Conservation (phyloP, 2,888 invertebrate genomes). For the Epinotia nisella region DNA sequence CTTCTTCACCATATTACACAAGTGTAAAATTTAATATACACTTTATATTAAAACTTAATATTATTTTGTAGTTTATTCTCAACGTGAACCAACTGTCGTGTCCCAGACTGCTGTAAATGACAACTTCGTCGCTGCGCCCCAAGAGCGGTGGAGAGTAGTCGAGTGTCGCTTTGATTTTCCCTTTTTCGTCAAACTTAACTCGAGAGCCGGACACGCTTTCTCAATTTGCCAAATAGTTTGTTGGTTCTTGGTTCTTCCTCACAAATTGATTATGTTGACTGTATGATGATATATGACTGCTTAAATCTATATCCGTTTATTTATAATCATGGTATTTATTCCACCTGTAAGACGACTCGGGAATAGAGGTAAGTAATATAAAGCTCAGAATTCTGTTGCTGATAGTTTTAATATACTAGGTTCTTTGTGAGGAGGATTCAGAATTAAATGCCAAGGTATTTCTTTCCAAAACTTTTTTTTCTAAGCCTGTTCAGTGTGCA, state of each 20-base stretch:
- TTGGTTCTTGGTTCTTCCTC: conserved; percentile 50
- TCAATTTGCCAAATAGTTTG: conserved; percentile 75
- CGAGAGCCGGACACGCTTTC: conserved; percentile 71
- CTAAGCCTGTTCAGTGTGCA: too few species aligned
- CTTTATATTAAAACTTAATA: not conserved
- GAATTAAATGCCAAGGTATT: too few species aligned
- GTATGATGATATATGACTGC: not conserved
- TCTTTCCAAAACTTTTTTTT: too few species aligned
- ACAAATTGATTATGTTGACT: conserved; percentile 35
- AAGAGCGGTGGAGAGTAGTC: conserved; percentile 53
- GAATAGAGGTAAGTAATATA: not conserved
- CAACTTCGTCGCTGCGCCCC: conserved; percentile 26
- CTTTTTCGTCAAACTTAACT: conserved; percentile 59
- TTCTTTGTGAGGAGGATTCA: too few species aligned
- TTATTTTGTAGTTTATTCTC: conserved; percentile 6
- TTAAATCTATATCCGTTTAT: not conserved
- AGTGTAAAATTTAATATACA: too few species aligned
- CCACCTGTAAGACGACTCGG: not conserved
- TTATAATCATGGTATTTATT: not conserved
- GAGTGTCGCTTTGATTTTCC: conserved; percentile 71
- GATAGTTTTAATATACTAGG: too few species aligned
- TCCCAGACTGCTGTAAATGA: conserved; percentile 26
- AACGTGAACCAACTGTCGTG: conserved; percentile 7
- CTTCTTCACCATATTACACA: too few species aligned
- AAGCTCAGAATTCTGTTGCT: too few species aligned